These are phyloP conservation scores for Mormyrops boulengeri DNA, from an alignment of 2,797 vertebrate genomes.

Conservation along the genomic window DNA sequence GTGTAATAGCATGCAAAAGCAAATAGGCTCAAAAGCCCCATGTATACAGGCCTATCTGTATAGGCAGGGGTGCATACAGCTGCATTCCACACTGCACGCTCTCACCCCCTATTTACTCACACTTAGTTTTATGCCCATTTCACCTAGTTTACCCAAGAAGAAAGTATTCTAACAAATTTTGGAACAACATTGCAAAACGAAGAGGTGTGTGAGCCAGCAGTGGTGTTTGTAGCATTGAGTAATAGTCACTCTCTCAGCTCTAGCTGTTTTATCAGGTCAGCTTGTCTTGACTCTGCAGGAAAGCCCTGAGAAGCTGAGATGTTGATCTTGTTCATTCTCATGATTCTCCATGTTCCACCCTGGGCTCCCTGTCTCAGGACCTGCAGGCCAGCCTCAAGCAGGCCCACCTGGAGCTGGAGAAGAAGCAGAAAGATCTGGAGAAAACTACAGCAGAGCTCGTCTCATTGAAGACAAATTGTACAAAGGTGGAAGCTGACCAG, in stretches of 20 bases:
- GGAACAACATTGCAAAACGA: neutral
- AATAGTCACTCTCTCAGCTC: neutral
- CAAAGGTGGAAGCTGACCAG: conserved; percentile 56
- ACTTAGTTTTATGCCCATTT: neutral
- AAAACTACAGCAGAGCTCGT: conserved; percentile 61
- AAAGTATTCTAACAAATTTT: neutral
- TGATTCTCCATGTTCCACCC: neutral
- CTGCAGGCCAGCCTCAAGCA: conserved; percentile 56
- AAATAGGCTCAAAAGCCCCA: neutral
- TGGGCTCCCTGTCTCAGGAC: conserved; percentile 55
- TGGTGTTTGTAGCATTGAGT: neutral
- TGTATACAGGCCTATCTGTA: neutral
- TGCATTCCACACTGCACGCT: neutral
- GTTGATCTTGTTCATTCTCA: neutral
- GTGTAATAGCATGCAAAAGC: neutral
- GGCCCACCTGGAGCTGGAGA: conserved; percentile 51
- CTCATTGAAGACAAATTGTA: conserved; percentile 45
- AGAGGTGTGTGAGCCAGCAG: neutral
- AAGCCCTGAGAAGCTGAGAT: neutral
- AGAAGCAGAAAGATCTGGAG: conserved; percentile 52
- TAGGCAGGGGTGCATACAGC: neutral
- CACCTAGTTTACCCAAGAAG: neutral
- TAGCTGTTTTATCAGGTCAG: neutral
- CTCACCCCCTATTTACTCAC: neutral
- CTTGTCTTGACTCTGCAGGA: neutral